These are phyloP conservation scores for Steatocranus sp. DNA, from an alignment of 2,797 vertebrate genomes.

Conservation along the genomic window DNA sequence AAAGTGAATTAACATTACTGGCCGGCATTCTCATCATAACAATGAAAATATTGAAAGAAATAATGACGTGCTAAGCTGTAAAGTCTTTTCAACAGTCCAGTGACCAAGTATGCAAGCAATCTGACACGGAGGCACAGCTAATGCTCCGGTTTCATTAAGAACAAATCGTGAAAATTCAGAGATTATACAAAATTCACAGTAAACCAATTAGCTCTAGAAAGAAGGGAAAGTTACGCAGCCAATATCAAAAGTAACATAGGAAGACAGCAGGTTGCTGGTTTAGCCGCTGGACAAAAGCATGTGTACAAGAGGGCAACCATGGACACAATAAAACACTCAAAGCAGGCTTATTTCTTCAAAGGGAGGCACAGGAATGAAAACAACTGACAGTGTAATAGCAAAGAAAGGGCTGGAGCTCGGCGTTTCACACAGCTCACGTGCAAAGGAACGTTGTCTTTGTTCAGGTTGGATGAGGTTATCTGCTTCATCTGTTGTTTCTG, in stretches of 20 bases:
- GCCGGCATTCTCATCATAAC: not conserved
- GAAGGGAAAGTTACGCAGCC: not conserved
- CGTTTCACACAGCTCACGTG: constrained; percentile 29
- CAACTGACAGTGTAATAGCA: not conserved
- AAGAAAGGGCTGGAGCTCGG: not conserved
- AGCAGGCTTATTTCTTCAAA: not conserved
- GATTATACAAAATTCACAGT: not conserved
- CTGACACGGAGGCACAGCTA: not conserved
- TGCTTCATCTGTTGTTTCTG: constrained; percentile 53
- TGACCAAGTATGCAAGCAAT: not conserved
- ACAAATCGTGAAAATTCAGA: not conserved
- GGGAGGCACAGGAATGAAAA: constrained; percentile 8
- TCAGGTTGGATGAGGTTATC: constrained; percentile 59
- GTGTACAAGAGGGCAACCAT: not conserved
- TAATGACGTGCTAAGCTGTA: not conserved
- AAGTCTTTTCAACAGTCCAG: not conserved
- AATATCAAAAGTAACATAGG: not conserved
- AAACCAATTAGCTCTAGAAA: not conserved
- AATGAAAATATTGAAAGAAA: not conserved
- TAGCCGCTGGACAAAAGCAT: not conserved
- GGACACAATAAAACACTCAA: not conserved
- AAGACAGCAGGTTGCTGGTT: not conserved
- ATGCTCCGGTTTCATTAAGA: not conserved
- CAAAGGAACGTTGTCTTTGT: constrained; percentile 54
- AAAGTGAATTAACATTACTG: not conserved